phyloP scores from a whole-genome alignment of 2,888 invertebrate species.

The Mesorhabditis belari region DNA sequence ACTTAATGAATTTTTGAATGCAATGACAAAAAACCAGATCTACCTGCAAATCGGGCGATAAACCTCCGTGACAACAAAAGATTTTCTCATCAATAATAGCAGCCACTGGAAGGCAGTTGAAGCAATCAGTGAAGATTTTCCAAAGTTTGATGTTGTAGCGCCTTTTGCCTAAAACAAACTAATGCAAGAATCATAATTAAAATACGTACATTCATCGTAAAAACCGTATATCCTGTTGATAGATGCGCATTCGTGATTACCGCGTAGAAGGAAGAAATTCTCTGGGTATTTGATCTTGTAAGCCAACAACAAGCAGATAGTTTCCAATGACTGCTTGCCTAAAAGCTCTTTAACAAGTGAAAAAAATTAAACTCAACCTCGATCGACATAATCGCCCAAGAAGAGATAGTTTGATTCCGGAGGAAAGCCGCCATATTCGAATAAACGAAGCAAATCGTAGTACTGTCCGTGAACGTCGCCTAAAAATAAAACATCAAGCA shows the following conservation, averaged over 20 bases:
- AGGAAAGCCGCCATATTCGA: constrained; percentile 97
- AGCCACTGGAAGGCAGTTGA: constrained; percentile 96
- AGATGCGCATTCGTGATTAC: constrained; percentile 95
- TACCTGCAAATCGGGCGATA: constrained; percentile 42
- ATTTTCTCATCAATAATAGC: constrained; percentile 85
- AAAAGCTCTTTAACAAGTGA: not conserved
- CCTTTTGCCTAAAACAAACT: constrained; percentile 70
- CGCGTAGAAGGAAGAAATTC: constrained; percentile 86
- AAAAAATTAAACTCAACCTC: constrained; percentile 23
- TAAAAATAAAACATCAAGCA: too few relatives aligned
- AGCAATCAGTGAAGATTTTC: constrained; percentile 99
- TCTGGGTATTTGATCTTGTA: constrained; percentile 83
- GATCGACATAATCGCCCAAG: constrained; percentile 62
- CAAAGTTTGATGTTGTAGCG: constrained; percentile 97
- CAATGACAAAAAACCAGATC: too few relatives aligned
- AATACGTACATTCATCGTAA: constrained; percentile 47
- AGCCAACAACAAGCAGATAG: constrained; percentile 66
- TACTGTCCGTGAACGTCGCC: constrained; percentile 99
- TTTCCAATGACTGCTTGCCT: constrained; percentile 49
- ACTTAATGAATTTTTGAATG: too few relatives aligned
- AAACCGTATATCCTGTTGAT: constrained; percentile 70
- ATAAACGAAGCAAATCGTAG: constrained; percentile 89
- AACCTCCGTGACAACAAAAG: constrained; percentile 72
- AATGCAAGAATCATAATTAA: too few relatives aligned
- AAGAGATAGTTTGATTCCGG: constrained; percentile 99